Evolutionary conservation across 2,888 invertebrate genomes (phyloP).

Genomic region (Drosophila paracracens): DNA sequence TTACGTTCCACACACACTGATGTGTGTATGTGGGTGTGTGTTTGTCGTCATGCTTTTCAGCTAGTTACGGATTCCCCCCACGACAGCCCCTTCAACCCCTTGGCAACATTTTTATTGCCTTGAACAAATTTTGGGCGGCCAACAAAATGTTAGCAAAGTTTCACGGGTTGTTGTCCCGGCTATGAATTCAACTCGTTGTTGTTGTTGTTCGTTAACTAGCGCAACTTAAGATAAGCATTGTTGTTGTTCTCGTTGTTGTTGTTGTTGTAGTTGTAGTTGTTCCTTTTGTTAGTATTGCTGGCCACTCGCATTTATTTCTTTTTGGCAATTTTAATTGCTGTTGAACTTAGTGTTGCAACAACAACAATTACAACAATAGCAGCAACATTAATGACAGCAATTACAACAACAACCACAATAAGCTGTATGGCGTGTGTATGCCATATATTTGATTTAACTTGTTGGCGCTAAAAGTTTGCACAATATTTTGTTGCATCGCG

Average conservation of each 20-base stretch:
- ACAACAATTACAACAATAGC: constrained; percentile 22
- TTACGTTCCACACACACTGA: constrained; percentile 61
- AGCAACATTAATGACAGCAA: constrained; percentile 53
- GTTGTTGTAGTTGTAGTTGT: constrained; percentile 5
- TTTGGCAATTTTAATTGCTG: constrained; percentile 74
- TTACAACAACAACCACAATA: constrained; percentile 38
- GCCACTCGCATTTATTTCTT: constrained; percentile 64
- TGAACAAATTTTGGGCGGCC: constrained; percentile 55
- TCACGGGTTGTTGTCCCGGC: constrained; percentile 66
- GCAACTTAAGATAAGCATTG: constrained; percentile 66
- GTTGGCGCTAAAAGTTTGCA: constrained; percentile 66
- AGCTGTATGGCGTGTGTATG: constrained; percentile 47
- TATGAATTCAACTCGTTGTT: constrained; percentile 30
- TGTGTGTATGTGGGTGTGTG: constrained; percentile 15
- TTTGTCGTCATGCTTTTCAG: constrained; percentile 24
- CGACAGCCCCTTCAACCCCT: background rate
- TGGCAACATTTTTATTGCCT: constrained; percentile 76
- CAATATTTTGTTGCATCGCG: constrained; percentile 62
- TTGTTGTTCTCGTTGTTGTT: constrained; percentile 18
- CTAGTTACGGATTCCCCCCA: background rate
- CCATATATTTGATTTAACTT: constrained; percentile 80
- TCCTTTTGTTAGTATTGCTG: constrained; percentile 16
- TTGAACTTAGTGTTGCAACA: constrained; percentile 71
- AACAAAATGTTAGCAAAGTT: constrained; percentile 71
- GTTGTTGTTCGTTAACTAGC: constrained; percentile 59